Evolutionary conservation across 2,113 vertebrate genomes (phyloP).

Genomic region (Daubentonia madagascariensis): DNA sequence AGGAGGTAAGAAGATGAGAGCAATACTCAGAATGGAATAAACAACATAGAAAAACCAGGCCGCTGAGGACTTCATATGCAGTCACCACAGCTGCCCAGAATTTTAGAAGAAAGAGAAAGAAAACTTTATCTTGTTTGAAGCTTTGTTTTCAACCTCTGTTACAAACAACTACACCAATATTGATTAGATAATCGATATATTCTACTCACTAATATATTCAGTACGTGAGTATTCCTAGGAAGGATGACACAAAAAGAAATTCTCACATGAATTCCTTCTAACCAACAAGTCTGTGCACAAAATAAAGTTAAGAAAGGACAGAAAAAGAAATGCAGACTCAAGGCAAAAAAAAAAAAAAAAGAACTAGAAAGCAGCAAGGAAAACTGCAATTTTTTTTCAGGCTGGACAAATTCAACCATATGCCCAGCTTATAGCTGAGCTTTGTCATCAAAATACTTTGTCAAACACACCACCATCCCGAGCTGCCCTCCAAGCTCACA

Average conservation of each 20-base stretch:
- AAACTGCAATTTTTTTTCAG: neutral
- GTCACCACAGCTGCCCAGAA: neutral
- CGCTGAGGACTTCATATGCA: neutral
- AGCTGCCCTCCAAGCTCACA: neutral
- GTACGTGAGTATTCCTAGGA: neutral
- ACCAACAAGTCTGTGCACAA: neutral
- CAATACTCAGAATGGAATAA: neutral
- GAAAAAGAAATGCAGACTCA: neutral
- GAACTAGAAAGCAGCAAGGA: neutral
- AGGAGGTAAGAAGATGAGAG: neutral
- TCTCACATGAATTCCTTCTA: neutral
- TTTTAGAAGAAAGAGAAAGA: neutral
- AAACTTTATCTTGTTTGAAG: neutral
- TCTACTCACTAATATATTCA: neutral
- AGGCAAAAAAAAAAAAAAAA: neutral
- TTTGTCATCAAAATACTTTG: neutral
- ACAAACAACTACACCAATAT: neutral
- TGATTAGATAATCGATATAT: neutral
- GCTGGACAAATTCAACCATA: neutral
- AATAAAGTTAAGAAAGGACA: neutral
- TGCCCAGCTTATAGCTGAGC: neutral
- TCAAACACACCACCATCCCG: neutral
- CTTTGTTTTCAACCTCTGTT: neutral
- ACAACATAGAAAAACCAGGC: neutral
- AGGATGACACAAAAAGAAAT: neutral